Evolutionary conservation across 2,113 vertebrate genomes (phyloP).

Genomic region (Melanerpes aurifrons): DNA sequence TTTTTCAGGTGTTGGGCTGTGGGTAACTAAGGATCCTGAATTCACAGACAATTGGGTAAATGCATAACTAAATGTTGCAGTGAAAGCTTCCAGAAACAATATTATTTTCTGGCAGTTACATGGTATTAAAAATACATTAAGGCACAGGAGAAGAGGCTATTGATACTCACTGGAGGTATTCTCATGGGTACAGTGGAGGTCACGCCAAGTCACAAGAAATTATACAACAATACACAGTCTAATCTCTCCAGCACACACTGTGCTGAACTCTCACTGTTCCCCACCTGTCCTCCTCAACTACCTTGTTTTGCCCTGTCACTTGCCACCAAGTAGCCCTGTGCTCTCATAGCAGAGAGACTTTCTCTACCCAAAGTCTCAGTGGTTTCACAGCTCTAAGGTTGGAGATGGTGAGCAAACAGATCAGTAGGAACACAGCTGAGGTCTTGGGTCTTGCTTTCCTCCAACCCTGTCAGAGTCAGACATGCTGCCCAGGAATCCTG

Average conservation of each 20-base stretch:
- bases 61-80: conserved; percentile 33
- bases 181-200: conserved; percentile 46
- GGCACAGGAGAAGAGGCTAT: conserved; percentile 21
- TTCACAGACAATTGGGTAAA: neutral
- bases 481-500: neutral
- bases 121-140: conserved; percentile 67
- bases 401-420: neutral
- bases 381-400: neutral
- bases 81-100: conserved; percentile 53
- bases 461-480: neutral
- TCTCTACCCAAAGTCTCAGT: neutral
- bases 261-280: neutral
- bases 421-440: neutral
- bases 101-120: conserved; percentile 44
- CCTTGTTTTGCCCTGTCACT: neutral
- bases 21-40: conserved; percentile 14
- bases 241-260: conserved; percentile 2
- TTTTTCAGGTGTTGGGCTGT: neutral
- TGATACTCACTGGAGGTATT: conserved; percentile 40
- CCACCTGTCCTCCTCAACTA: neutral
- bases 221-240: neutral
- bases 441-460: neutral
- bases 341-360: neutral
- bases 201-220: conserved; percentile 46
- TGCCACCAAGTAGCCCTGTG: neutral